Conservation (phyloP, 2,113 vertebrate species). For the Tylochromis polylepis region DNA sequence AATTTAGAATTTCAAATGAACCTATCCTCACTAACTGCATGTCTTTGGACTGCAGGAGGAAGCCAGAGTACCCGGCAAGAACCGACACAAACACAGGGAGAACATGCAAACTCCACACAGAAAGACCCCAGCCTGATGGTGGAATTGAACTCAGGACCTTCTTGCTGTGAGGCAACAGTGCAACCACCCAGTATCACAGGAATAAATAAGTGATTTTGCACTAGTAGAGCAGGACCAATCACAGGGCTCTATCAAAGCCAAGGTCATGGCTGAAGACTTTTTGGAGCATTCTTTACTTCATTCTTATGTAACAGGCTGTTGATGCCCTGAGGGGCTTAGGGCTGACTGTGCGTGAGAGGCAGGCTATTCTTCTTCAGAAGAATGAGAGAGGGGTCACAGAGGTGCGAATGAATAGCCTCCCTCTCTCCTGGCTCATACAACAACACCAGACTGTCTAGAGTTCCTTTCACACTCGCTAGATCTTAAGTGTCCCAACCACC, state of each 20-base stretch:
- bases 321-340: conserved; percentile 19
- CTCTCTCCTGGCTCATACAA: conserved; percentile 33
- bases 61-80: too few species aligned
- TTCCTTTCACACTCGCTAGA: conserved; percentile 30
- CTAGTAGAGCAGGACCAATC: not conserved
- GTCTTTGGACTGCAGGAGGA: too few species aligned
- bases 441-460: conserved; percentile 27
- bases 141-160: too few species aligned
- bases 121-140: too few species aligned
- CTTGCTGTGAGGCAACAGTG: too few species aligned
- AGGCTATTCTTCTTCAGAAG: conserved; percentile 45
- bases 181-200: not conserved
- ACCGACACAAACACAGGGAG: too few species aligned
- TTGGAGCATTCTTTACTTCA: conserved; percentile 42
- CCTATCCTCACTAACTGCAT: too few species aligned
- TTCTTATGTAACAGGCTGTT: conserved; percentile 42
- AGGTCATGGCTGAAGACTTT: conserved; percentile 53
- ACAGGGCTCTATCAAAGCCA: conserved; percentile 34
- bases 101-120: too few species aligned
- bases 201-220: conserved; percentile 13
- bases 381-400: conserved; percentile 48
- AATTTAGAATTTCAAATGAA: too few species aligned
- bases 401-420: conserved; percentile 53
- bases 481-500: conserved; percentile 14
- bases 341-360: conserved; percentile 37